Evolutionary conservation across 35 echinoderm and acorn worm species (phyloP), one percentile per base, ranked within the genome.

Genomic region (Acanthaster planci): DNA sequence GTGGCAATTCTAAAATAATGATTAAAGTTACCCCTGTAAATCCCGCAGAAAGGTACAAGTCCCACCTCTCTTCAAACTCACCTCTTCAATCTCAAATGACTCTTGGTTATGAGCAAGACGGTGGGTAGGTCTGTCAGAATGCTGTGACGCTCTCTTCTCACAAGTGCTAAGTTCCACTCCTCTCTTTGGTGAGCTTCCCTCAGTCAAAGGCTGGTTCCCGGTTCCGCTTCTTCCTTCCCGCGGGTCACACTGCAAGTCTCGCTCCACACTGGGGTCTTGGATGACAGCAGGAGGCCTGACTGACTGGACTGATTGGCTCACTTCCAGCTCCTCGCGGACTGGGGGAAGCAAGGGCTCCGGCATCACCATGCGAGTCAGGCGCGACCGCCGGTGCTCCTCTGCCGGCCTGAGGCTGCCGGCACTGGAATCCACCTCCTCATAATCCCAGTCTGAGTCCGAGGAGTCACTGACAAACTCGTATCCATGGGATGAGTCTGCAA

Each of bases 41-140:
- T 47, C 12, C 4, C 4, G 42, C 4, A 6, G 4, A 47, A 12
- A 6, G 42, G 42, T 47, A 12, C 4, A 47, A 6, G 4, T 47
- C 12, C 12, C 12, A 6, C 42, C 12, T 47, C 12, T 12, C 12
- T 47, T 12, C 42, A 4, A 47, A n/a, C 86, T 82, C 80, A 88
- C 86, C 86, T 88, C 86, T 88, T 88, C 86, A 50, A 88, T 80
- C 58, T 88, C 86, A 88, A 88, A 82, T 22, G 86, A 88, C 38
- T 88, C 86, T 60, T 88, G 77, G 7, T 39, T 85, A 10, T 34
- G 40, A 0, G 37, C 26, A 7, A 76, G 83, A 51, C 80, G 51
- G 7, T 39, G 51, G 34, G 64, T 26, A 31, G 15, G 10, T 10
- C 26, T 31, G 14, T 72, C 64, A 12, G 34, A 26, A 35, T 26